Evolutionary conservation across 2,888 invertebrate species (phyloP), one percentile per base, ranked within the genome.

Genomic region (Colletes collaris): DNA sequence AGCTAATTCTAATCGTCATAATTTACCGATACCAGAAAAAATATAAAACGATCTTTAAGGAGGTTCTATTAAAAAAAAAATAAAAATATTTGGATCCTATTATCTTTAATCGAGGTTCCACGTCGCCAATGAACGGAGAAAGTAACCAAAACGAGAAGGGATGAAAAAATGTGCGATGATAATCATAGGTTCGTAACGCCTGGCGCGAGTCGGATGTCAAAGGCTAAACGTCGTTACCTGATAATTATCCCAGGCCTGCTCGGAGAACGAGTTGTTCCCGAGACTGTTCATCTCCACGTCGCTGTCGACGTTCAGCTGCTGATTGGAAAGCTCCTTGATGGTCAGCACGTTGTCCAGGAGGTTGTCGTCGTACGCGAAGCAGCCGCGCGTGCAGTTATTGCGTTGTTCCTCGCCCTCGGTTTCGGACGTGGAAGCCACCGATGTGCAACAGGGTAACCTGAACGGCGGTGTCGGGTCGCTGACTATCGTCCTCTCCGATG

Each of bases 171-270:
- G 40, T 40, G 6, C 0, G 40, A 6, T 1, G 40, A 40, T 40
- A 40, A 7, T 6, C 7, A 4, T 40, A 4, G 2, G 40, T 40
- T 46, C 10, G 10, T 46, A 27, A 55, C 55, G 8, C 13, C 13
- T 56, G 6, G 27, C 65, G 16, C 13, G 53, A 11, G 37, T 40
- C 4, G 1, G 19, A 64, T 3, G 53, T 50, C 37, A 68, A 49
- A 50, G 59, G 27, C 10, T 40, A 2, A 11, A 27, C 16, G 27
- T 19, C 7, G n/a, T 74, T 85, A 97, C 97, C 95, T 97, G 98
- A 94, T 98, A 98, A 93, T 97, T 97, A 93, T 98, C 98, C 98
- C 98, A 98, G 63, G 98, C 97, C 89, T 97, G 97, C 93, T 98
- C 98, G 0, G 97, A 97, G 92, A 97, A 96, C n/a, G 95, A 96